Percentiles rank a stretch among this genome's conserved stretches.
phyloP scores from a whole-genome alignment of 2,113 vertebrate species.

The Sinosuthora webbiana region DNA sequence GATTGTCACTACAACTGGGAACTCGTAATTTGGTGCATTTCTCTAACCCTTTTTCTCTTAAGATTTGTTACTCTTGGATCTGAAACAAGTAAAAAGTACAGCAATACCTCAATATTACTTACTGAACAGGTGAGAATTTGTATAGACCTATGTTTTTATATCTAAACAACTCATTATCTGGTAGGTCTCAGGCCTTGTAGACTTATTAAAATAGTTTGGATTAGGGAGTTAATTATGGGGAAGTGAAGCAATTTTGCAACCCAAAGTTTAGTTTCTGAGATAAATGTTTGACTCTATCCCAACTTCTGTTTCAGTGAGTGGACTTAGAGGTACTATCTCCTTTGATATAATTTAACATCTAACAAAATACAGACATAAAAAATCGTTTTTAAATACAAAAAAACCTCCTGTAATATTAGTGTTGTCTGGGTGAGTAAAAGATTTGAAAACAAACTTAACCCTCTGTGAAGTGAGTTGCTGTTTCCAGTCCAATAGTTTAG shows the following conservation, averaged over 20 bases:
- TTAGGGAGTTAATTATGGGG: background rate
- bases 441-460: background rate
- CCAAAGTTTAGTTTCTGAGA: background rate
- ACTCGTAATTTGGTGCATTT: conserved; percentile 94
- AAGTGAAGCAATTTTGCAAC: background rate
- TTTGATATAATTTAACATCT: background rate
- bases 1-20: conserved; percentile 99
- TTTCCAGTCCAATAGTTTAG: background rate
- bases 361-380: background rate
- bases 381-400: background rate
- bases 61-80: conserved; percentile 97
- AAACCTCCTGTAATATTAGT: background rate
- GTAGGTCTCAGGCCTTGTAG: background rate
- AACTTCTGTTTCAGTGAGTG: background rate
- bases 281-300: background rate
- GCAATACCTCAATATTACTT: conserved; percentile 98
- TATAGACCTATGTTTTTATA: background rate
- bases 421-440: background rate
- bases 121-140: conserved; percentile 89
- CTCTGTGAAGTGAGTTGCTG: background rate
- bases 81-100: conserved; percentile 99
- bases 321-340: background rate
- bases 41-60: conserved; percentile 93
- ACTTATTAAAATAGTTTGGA: background rate
- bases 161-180: background rate